A percentile compares a stretch with the other conserved stretches of the same genome.
Conservation (phyloP, 2,797 vertebrate genomes). For the Mionectes olivaceus region DNA sequence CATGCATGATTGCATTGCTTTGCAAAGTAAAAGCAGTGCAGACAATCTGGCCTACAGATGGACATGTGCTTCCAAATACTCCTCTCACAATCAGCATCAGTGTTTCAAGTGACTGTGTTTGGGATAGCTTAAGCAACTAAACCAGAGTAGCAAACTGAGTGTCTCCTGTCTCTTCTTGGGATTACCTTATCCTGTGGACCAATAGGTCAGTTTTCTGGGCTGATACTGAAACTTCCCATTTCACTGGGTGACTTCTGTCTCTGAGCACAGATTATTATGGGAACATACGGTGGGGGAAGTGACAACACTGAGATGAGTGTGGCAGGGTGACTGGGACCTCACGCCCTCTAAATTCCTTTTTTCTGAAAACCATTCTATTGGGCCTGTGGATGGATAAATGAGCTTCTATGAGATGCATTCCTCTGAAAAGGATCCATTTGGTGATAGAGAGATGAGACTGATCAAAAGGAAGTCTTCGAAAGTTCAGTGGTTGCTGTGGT, state of each 20-base stretch:
- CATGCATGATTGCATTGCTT: background rate
- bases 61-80: background rate
- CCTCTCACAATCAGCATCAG: background rate
- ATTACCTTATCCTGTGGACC: background rate
- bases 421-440: background rate
- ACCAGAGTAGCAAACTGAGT: background rate
- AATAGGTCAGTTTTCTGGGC: background rate
- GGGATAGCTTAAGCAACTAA: background rate
- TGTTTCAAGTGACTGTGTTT: background rate
- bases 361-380: background rate
- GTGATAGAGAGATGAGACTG: background rate
- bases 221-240: background rate
- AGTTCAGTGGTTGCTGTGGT: background rate
- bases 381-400: background rate
- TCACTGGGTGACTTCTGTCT: background rate
- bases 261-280: background rate
- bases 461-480: background rate
- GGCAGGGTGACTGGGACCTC: background rate
- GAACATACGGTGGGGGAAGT: background rate
- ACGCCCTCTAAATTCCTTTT: background rate
- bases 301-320: background rate
- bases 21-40: background rate
- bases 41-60: background rate
- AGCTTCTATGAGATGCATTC: background rate
- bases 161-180: background rate